Evolutionary conservation across 2,113 vertebrate genomes (phyloP), one percentile per base, ranked within the genome.

Genomic region (Macquaria australasica): DNA sequence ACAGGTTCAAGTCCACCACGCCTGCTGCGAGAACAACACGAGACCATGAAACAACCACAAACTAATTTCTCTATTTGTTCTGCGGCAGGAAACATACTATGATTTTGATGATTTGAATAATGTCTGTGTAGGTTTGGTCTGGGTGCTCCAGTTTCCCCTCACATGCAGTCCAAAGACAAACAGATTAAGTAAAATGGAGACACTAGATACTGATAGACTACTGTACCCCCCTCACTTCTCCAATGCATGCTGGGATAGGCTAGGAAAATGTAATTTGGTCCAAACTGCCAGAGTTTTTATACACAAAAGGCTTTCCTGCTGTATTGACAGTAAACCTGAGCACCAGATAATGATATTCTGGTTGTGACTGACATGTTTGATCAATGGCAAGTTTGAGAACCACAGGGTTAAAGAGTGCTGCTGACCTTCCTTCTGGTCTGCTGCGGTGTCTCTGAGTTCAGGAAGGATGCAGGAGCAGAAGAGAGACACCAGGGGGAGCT

Each of bases 1-100:
- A 98, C 95, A 98, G 97, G 79, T 97, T 98, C 90, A 98, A 93
- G 88, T 99, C 98, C 66, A 99, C 98, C 0, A 98, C 97, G 74
- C 97, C 98, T 91, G 85, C 73, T 80, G 84, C 18, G 60, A 15
- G 23, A 53, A n/a, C 55, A 23, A 8, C 23, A 70, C 0, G 5
- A 20, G 12, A 51, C 0, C 5, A 6, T 41, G 1, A n/a, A 50
- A 14, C 0, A 1, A 56, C 18, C 12, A 55, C 3, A 10, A 20
- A 68, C 66, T 2, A 1, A 6, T 15, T 48, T 15, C 14, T 48
- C 45, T 15, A 8, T 16, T 34, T 62, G 7, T 18, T 60, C 58
- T 31, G 58, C 15, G 16, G 56, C 58, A 60, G 58, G 28, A 20
- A 62, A 34, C 28, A 60, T 8, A 51, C 16, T 20, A 0, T 31